These are phyloP conservation scores for Himalopsyche phryganea DNA, from an alignment of 1,140 invertebrate genomes.

Conservation along the genomic window DNA sequence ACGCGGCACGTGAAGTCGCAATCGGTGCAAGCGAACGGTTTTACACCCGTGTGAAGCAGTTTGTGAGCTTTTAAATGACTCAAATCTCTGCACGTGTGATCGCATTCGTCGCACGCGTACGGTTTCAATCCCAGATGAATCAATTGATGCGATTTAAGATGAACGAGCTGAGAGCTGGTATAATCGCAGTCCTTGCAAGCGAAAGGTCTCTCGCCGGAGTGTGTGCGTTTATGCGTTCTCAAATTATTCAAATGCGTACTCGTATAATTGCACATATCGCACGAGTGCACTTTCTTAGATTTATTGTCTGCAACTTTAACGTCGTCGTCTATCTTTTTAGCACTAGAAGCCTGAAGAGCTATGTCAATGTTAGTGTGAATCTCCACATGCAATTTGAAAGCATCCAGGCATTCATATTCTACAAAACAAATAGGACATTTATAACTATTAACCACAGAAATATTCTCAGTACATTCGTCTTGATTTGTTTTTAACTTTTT, in stretches of 20 bases:
- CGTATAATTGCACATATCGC: constrained; percentile 8
- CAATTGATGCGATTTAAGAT: constrained; percentile 7
- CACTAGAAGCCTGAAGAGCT: too few species aligned
- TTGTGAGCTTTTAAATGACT: constrained; percentile 69
- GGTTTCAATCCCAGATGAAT: constrained; percentile 6
- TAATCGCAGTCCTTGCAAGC: constrained; percentile 6
- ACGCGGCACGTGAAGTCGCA: background rate
- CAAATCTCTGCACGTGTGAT: background rate
- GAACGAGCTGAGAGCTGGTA: constrained; percentile 8
- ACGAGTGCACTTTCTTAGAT: constrained; percentile 8
- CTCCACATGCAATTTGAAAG: background rate
- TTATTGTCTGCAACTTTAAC: background rate
- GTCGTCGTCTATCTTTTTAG: background rate
- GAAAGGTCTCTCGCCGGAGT: constrained; percentile 13
- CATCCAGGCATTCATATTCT: background rate
- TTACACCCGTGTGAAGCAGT: constrained; percentile 77
- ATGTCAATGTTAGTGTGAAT: background rate
- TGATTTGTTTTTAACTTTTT: background rate
- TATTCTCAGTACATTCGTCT: background rate
- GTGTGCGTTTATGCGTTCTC: constrained; percentile 8
- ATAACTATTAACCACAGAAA: background rate
- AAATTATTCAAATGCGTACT: constrained; percentile 11
- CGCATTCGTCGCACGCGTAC: constrained; percentile 8
- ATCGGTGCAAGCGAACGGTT: background rate
- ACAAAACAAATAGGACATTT: background rate